Conservation (phyloP, 2,888 invertebrate species). For the Priocnemis perturbator region DNA sequence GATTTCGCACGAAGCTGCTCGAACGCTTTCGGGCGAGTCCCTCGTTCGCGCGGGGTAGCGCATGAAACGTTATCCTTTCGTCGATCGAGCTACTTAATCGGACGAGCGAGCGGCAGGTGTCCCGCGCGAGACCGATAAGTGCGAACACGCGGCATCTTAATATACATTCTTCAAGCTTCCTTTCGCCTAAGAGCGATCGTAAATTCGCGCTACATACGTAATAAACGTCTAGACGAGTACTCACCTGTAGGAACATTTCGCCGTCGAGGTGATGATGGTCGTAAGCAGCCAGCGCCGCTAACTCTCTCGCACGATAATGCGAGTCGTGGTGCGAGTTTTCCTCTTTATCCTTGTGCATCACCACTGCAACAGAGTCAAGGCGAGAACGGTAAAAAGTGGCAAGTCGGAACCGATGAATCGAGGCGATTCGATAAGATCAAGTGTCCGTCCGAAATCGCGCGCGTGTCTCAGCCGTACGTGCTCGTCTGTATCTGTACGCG, state of each 20-base stretch:
- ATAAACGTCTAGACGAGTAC: slow-evolving; percentile 38
- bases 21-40: neutral
- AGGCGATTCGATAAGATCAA: too few species aligned
- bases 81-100: too few species aligned
- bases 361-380: slow-evolving; percentile 83
- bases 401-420: neutral
- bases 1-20: too few species aligned
- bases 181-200: slow-evolving; percentile 22
- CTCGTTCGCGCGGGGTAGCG: too few species aligned
- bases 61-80: too few species aligned
- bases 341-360: slow-evolving; percentile 96
- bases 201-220: slow-evolving; percentile 26
- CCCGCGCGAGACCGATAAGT: slow-evolving; percentile 18
- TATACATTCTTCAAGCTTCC: slow-evolving; percentile 26
- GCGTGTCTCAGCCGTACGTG: too few species aligned
- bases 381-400: neutral
- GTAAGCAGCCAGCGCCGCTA: slow-evolving; percentile 90
- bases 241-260: slow-evolving; percentile 96
- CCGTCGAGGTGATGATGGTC: slow-evolving; percentile 94
- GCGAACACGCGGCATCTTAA: slow-evolving; percentile 3
- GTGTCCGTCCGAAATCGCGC: too few species aligned
- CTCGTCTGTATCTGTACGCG: neutral
- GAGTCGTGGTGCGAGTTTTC: slow-evolving; percentile 83
- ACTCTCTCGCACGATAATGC: slow-evolving; percentile 81
- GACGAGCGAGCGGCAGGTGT: too few species aligned